Evolutionary conservation across 1,140 invertebrate species (phyloP), one percentile per base, ranked within the genome.

Genomic region (Drosophila littoralis): DNA sequence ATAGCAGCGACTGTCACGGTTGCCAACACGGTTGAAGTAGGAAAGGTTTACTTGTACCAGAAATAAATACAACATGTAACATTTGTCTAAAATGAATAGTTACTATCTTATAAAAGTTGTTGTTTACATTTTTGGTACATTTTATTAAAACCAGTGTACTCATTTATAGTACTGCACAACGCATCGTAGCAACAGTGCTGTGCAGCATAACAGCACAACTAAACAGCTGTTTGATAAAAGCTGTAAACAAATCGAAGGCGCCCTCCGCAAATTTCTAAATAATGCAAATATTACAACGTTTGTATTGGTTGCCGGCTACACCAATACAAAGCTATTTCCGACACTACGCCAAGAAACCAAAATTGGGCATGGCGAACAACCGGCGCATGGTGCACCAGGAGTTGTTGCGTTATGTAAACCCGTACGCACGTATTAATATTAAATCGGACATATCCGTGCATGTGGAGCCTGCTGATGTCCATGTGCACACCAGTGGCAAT

Each of bases 371-470:
- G 48, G 48, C 61, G 28, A 59, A 13, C 22, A 48, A 35, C 7
- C 64, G 61, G 45, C 70, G 58, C 2, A 65, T 89, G 71, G 90
- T 91, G 5, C 90, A 91, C 36, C 65, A 91, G 38, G 90, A 91
- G 38, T 52, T 77, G 15, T 40, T 89, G 32, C 86, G 68, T 71
- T 91, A 91, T 66, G 74, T 92, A 77, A 88, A 90, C 59, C 89
- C 89, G 0, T 73, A 64, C 43, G 75, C 91, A 22, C 73, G 77
- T 22, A 91, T 92, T 15, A 92, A 89, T 52, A 65, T 92, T 0
- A 59, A 58, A 10, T 80, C 85, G 0, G 88, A 91, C 40, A 74
- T 91, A 6, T 72, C 61, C 9, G 15, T 92, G 1, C 73, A 68
- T 36, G 48, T 92, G 4, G 70, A 80, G 28, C 76, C 81, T 0